phyloP scores from a whole-genome alignment of 1,140 invertebrate genomes.

The Calycopis cecrops region DNA sequence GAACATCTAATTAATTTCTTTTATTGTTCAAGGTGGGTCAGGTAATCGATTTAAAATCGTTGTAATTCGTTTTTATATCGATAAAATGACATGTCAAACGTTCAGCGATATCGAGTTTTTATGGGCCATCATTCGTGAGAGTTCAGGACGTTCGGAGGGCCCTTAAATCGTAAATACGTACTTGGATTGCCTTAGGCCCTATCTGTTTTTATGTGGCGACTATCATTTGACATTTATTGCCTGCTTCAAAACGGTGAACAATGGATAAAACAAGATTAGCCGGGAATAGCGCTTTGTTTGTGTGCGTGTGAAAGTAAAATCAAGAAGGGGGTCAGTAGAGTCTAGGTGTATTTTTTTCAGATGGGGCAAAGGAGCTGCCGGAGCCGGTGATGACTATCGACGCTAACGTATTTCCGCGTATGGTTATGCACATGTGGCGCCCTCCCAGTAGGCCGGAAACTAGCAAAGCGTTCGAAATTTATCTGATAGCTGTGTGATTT shows the following conservation, averaged over 20 bases:
- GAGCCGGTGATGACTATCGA: too few species aligned
- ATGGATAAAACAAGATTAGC: conserved; percentile 10
- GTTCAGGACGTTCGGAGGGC: conserved; percentile 45
- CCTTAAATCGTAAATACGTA: conserved; percentile 48
- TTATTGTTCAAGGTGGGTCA: conserved; percentile 1
- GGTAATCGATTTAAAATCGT: conserved; percentile 22
- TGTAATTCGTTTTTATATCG: conserved; percentile 27
- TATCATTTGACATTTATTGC: conserved; percentile 47
- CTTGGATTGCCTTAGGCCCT: conserved; percentile 41
- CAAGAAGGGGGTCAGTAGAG: too few species aligned
- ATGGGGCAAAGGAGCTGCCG: too few species aligned
- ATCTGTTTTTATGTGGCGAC: conserved; percentile 51
- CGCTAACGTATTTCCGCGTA: too few species aligned
- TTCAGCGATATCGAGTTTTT: conserved; percentile 55
- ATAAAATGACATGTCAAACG: conserved; percentile 46
- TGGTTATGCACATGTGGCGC: too few species aligned
- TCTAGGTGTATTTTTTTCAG: too few species aligned
- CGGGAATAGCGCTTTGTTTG: neutral
- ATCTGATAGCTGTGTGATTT: too few species aligned
- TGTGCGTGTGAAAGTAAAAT: too few species aligned
- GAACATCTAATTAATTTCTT: neutral
- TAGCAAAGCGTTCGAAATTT: too few species aligned
- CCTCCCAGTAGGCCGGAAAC: too few species aligned
- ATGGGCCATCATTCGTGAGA: conserved; percentile 49
- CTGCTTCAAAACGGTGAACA: conserved; percentile 1